Base-by-base conservation (phyloP, 2,888 invertebrate genomes). In the Limenitis arthemis region DNA sequence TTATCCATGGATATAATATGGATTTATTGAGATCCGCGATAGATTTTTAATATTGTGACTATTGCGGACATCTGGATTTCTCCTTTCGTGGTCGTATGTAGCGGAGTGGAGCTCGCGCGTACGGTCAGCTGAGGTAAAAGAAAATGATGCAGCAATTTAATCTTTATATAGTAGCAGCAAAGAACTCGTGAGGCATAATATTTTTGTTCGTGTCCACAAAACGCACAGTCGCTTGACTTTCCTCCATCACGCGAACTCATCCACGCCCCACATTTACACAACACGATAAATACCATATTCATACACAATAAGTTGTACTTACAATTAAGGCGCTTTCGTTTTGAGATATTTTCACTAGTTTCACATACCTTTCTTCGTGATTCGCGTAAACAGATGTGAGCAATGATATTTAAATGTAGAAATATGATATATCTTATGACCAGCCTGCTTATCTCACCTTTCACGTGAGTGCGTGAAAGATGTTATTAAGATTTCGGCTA, bases 1-100 rank as follows among this genome's bases (percentile, higher is more conserved):
- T 63, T 61, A 56, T 63, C 61, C 58, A 61, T 63, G 60, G 63
- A 60, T 63, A 60, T 61, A 54, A 54, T 58, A 59, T 60, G 58
- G 62, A 61, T 60, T 65, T 65, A 67, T 68, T 63, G 66, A 63
- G 61, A 59, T 61, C 53, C 58, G 56, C 62, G 61, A 62, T 64
- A 60, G 59, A 62, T 63, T 61, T 60, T 63, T 64, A 65, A 65
- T 59, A 63, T 64, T 66, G 60, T 60, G 62, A 68, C 69, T 66
- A 69, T 70, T 66, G 60, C 63, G 61, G 62, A 60, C 61, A 67
- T 68, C 66, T 66, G 51, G 63, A 64, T 70, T 72, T 70, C 72
- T 68, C 66, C 58, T 53, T 56, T 57, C 52, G 56, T 57, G 53
- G 56, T 51, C 58, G 54, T 56, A 53, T 53, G 51, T 53, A 48